Percentiles rank a stretch among this genome's conserved stretches.
Evolutionary conservation across 1,140 invertebrate species (phyloP).

Genomic region (Pygmarrhopalites habei): DNA sequence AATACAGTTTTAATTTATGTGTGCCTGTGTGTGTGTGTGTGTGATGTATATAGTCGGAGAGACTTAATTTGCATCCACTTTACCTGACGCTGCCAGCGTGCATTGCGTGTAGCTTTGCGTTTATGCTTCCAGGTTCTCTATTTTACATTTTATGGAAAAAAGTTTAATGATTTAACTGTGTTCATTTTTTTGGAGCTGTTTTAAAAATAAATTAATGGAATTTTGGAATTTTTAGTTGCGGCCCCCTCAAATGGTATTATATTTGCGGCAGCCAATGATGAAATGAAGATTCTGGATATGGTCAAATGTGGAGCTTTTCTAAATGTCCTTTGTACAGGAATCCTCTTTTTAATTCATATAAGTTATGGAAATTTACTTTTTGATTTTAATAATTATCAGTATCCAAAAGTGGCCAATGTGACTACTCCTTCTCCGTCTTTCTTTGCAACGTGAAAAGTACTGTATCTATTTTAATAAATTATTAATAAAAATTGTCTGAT

Average conservation of each 20-base stretch:
- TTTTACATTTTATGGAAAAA: background rate
- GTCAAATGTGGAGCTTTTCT: conserved; percentile 26
- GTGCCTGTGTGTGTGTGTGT: too few relatives aligned
- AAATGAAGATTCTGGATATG: conserved; percentile 48
- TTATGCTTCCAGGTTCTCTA: conserved; percentile 46
- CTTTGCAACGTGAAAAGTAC: too few relatives aligned
- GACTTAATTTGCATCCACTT: conserved; percentile 66
- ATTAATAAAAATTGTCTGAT: too few relatives aligned
- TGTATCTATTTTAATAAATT: too few relatives aligned
- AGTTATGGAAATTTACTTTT: conserved; percentile 31
- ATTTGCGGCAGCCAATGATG: conserved; percentile 21
- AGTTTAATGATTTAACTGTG: background rate
- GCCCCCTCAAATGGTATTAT: conserved; percentile 83
- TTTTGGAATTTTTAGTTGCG: conserved; percentile 49
- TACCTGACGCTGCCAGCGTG: conserved; percentile 80
- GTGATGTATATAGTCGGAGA: conserved; percentile 57
- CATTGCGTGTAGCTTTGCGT: conserved; percentile 65
- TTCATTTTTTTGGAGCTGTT: background rate
- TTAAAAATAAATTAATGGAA: background rate
- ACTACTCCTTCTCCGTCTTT: too few relatives aligned
- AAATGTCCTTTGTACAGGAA: conserved; percentile 24
- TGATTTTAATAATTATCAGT: conserved; percentile 26
- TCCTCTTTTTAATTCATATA: conserved; percentile 24
- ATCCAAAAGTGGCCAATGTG: background rate
- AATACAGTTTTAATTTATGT: conserved; percentile 19